Conservation (phyloP, 2,113 vertebrate species). For the Cynopterus brachyotis region DNA sequence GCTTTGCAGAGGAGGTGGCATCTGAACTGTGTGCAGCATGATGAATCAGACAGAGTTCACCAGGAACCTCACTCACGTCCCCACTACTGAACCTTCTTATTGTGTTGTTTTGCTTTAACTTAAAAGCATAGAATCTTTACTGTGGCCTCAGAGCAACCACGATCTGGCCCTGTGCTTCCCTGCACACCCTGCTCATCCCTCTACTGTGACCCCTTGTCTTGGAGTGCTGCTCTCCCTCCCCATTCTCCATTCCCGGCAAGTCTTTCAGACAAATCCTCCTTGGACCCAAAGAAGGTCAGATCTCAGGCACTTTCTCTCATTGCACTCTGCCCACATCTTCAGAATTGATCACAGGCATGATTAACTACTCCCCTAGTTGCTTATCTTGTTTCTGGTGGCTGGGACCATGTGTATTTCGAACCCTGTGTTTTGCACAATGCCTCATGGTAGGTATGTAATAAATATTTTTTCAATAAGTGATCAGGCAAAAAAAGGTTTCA, state of each 20-base stretch:
- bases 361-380: not conserved
- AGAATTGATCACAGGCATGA: not conserved
- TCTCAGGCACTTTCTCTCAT: not conserved
- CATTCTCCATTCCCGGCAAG: not conserved
- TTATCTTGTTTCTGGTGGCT: not conserved
- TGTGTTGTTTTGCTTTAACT: not conserved
- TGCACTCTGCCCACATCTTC: not conserved
- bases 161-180: not conserved
- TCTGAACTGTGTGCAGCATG: not conserved
- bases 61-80: not conserved
- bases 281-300: not conserved
- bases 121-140: not conserved
- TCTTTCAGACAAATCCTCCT: not conserved
- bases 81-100: fast-evolving
- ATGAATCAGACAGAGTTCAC: no score
- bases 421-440: not conserved
- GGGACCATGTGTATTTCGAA: not conserved
- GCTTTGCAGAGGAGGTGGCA: not conserved
- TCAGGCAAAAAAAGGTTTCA: not conserved
- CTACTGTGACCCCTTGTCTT: not conserved
- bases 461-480: not conserved
- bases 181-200: not conserved
- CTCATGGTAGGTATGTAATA: not conserved
- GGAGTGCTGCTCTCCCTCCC: not conserved
- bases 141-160: fast-evolving